These are phyloP conservation scores for Hydrochoerus hydrochaeris DNA, from an alignment of 2,113 vertebrate genomes.

Conservation along the genomic window DNA sequence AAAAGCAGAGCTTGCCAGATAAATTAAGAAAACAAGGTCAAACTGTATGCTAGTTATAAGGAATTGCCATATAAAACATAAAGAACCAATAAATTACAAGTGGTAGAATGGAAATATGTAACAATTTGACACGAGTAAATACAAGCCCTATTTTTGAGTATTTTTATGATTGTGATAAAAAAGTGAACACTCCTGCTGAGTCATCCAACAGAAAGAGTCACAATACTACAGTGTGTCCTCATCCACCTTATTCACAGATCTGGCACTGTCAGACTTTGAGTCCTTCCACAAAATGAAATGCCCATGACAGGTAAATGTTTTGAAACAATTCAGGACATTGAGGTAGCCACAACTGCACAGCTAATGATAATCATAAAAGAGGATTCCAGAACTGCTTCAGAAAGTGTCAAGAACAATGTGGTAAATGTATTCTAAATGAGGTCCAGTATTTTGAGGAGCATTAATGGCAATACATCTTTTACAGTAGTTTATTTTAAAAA, in stretches of 20 bases:
- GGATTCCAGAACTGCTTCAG: not conserved
- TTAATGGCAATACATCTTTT: not conserved
- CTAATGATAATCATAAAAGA: not conserved
- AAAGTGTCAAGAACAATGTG: not conserved
- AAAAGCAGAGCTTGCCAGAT: not conserved
- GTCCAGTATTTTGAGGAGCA: not conserved
- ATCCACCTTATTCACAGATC: not conserved
- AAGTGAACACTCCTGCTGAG: not conserved
- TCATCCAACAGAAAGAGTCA: not conserved
- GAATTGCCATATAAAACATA: constrained; percentile 17
- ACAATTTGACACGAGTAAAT: not conserved
- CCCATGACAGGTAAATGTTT: not conserved
- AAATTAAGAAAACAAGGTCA: constrained; percentile 9
- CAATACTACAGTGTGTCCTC: not conserved
- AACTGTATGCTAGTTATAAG: not conserved
- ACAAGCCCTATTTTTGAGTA: not conserved
- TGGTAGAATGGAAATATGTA: not conserved
- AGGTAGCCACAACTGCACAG: not conserved
- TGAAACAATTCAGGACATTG: not conserved
- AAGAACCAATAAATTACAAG: constrained; percentile 11
- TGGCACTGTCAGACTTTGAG: not conserved
- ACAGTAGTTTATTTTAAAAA: not conserved
- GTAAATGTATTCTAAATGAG: not conserved
- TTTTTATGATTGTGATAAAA: not conserved
- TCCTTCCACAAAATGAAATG: not conserved